Evolutionary conservation across 1,140 invertebrate species (phyloP).

Genomic region (Cyclina sinensis): DNA sequence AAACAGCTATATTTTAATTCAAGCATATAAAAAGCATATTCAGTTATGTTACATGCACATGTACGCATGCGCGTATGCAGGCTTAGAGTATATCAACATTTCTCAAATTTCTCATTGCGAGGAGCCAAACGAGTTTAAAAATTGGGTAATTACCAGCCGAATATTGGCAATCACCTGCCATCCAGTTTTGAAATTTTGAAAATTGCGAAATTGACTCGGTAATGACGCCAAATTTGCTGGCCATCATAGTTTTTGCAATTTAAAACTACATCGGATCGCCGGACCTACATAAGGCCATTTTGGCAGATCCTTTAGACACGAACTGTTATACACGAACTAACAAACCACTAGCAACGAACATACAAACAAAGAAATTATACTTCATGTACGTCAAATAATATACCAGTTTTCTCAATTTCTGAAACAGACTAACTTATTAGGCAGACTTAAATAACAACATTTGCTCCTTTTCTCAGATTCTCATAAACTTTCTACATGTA

Average conservation of each 20-base stretch:
- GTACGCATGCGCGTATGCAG: too few species aligned
- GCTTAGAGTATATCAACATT: too few species aligned
- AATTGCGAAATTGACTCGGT: slow-evolving; percentile 4
- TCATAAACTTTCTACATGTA: too few species aligned
- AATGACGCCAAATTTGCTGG: not conserved
- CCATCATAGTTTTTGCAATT: not conserved
- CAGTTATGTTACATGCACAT: too few species aligned
- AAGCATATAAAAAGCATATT: not conserved
- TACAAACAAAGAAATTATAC: not conserved
- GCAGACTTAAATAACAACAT: too few species aligned
- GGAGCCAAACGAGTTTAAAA: too few species aligned
- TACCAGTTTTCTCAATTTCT: not conserved
- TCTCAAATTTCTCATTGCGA: too few species aligned
- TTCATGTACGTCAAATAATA: not conserved
- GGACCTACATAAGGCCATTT: not conserved
- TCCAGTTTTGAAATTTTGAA: not conserved
- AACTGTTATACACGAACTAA: not conserved
- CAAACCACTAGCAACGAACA: not conserved
- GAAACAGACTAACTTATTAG: too few species aligned
- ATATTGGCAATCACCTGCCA: not conserved
- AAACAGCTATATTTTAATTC: not conserved
- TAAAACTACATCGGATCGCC: not conserved
- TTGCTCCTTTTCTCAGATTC: too few species aligned
- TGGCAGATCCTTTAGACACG: slow-evolving; percentile 10
- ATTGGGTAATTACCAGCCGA: not conserved